Evolutionary conservation across 92 coral and sea anemone species (phyloP).

Genomic region (Blastomussa wellsi): DNA sequence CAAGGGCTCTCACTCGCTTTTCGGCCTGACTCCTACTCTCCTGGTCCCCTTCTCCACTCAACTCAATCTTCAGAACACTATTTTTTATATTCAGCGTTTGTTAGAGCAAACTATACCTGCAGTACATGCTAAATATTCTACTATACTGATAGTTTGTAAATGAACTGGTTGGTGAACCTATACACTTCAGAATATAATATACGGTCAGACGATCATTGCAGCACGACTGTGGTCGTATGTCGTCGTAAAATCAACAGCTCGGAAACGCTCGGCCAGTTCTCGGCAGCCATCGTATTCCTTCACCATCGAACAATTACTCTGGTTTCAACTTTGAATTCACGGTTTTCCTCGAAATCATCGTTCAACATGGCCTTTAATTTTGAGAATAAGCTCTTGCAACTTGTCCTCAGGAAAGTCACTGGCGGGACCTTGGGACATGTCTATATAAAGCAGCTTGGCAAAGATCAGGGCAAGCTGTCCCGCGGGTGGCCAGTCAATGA

Average conservation of each 20-base stretch:
- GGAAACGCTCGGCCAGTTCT: neutral
- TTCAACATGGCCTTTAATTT: slow-evolving; percentile 32
- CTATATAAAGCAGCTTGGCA: slow-evolving; percentile 81
- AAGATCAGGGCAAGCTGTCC: slow-evolving; percentile 85
- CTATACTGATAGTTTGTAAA: no score
- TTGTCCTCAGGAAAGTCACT: slow-evolving; percentile 47
- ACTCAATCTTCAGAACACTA: no score
- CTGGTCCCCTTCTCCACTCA: no score
- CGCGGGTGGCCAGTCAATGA: slow-evolving; percentile 86
- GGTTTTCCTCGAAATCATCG: neutral
- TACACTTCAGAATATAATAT: no score
- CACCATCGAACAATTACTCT: neutral
- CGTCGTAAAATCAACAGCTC: neutral
- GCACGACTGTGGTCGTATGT: neutral
- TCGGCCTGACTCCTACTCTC: no score
- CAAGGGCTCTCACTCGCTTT: no score
- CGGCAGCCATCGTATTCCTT: neutral
- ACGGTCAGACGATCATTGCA: neutral
- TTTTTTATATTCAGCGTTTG: no score
- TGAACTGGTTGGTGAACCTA: no score
- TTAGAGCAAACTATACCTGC: no score
- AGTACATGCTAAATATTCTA: no score
- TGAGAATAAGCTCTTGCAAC: slow-evolving; percentile 26
- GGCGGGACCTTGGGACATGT: slow-evolving; percentile 53
- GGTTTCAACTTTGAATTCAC: neutral